A percentile compares a stretch with the other conserved stretches of the same genome.
These are phyloP conservation scores for Zaprionus kolodkinae DNA, from an alignment of 1,140 invertebrate species.

Conservation along the genomic window DNA sequence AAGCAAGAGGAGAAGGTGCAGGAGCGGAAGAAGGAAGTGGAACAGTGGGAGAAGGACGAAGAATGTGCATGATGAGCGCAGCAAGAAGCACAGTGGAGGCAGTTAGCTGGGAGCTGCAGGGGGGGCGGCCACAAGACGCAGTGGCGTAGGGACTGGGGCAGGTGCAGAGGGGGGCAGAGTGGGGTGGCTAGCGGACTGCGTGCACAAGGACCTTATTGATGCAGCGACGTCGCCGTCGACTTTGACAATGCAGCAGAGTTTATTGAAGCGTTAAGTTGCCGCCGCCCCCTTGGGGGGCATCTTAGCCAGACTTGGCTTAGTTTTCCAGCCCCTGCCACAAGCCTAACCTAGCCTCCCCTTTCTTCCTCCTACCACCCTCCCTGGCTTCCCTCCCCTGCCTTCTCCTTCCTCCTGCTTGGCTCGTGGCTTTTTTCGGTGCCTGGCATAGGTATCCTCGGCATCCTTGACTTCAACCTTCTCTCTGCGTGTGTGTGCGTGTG, in stretches of 20 bases:
- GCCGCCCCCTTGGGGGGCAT: slow-evolving; percentile 59
- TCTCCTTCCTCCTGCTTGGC: background rate
- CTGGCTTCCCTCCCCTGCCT: background rate
- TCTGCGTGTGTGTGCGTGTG: slow-evolving; percentile 30
- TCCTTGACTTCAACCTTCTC: background rate
- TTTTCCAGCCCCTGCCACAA: slow-evolving; percentile 27
- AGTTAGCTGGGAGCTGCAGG: background rate
- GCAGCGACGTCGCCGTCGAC: slow-evolving; percentile 42
- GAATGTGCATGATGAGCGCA: background rate
- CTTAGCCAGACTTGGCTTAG: slow-evolving; percentile 56
- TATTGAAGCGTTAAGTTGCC: slow-evolving; percentile 81
- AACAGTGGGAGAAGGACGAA: background rate
- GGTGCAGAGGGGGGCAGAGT: background rate
- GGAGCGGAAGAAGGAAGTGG: background rate
- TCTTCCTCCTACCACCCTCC: too few species aligned
- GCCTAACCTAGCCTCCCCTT: too few species aligned
- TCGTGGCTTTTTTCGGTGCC: background rate
- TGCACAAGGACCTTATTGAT: slow-evolving; percentile 82
- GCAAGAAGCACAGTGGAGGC: background rate
- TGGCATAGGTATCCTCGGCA: slow-evolving; percentile 1
- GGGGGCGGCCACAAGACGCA: background rate
- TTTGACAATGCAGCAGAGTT: slow-evolving; percentile 70
- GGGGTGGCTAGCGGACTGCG: slow-evolving; percentile 38
- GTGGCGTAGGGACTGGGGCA: too few species aligned
- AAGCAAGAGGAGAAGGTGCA: background rate